A percentile compares a stretch with the other conserved stretches of the same genome.
These are phyloP conservation scores for Anas georgica DNA, from an alignment of 2,797 vertebrate genomes.

Conservation along the genomic window DNA sequence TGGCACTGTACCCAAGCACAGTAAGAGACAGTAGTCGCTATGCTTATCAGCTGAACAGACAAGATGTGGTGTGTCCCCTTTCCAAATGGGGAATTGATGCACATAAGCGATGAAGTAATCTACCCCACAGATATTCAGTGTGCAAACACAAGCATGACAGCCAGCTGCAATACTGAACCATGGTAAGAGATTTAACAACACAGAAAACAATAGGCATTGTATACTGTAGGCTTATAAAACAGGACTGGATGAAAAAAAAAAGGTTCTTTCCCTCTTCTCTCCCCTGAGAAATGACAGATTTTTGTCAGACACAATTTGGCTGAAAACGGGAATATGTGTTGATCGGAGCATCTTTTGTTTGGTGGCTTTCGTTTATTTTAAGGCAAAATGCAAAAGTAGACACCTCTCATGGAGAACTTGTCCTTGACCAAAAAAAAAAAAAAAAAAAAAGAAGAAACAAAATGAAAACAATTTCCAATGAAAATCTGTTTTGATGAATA, in stretches of 20 bases:
- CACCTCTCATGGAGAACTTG: not conserved
- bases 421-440: not conserved
- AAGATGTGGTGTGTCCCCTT: slow-evolving; percentile 6
- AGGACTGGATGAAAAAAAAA: slow-evolving; percentile 20
- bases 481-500: not conserved
- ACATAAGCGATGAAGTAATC: slow-evolving; percentile 44
- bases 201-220: slow-evolving; percentile 65
- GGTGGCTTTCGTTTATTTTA: not conserved
- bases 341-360: slow-evolving; percentile 27
- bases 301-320: slow-evolving; percentile 2
- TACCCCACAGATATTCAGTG: slow-evolving; percentile 35
- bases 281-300: slow-evolving; percentile 26
- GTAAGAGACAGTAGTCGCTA: slow-evolving; percentile 2
- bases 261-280: not conserved
- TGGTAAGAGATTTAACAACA: slow-evolving; percentile 44
- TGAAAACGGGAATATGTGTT: slow-evolving; percentile 5
- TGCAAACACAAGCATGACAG: slow-evolving; percentile 36
- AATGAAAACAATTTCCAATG: not conserved
- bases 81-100: slow-evolving; percentile 41
- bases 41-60: slow-evolving; percentile 50
- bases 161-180: slow-evolving; percentile 25
- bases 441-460: no score
- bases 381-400: not conserved
- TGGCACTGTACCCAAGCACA: not conserved
- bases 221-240: slow-evolving; percentile 48